Conservation (phyloP, 2,797 vertebrate genomes). For the Karalla daura region DNA sequence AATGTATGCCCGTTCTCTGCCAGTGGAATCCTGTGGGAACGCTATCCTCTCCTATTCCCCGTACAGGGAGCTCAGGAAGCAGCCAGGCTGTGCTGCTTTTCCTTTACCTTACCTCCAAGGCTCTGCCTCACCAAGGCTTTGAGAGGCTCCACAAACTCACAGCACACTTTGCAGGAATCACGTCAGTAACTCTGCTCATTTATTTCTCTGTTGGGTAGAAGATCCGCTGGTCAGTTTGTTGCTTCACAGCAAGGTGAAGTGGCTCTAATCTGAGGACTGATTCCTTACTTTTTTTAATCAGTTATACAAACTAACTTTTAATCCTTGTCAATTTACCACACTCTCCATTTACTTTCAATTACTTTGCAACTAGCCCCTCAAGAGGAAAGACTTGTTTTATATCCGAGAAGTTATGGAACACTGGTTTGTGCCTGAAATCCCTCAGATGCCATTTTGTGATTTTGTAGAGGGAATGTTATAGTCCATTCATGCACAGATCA, state of each 20-base stretch:
- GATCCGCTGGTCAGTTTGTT: slow-evolving; percentile 41
- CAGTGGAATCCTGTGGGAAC: slow-evolving; percentile 60
- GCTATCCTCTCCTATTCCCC: slow-evolving; percentile 28
- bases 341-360: slow-evolving; percentile 72
- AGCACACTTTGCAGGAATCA: slow-evolving; percentile 36
- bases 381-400: slow-evolving; percentile 40
- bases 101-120: slow-evolving; percentile 38
- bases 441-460: too few relatives aligned
- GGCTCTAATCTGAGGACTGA: slow-evolving; percentile 61
- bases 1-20: slow-evolving; percentile 57
- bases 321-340: slow-evolving; percentile 72
- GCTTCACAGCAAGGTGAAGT: slow-evolving; percentile 58
- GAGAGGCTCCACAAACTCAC: slow-evolving; percentile 26
- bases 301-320: slow-evolving; percentile 69
- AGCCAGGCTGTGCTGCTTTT: slow-evolving; percentile 31
- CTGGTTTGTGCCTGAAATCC: too few relatives aligned
- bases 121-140: slow-evolving; percentile 29
- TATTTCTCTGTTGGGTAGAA: slow-evolving; percentile 31
- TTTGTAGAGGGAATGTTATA: too few relatives aligned
- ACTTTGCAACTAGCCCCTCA: slow-evolving; percentile 44
- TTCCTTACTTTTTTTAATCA: slow-evolving; percentile 70
- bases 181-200: slow-evolving; percentile 40
- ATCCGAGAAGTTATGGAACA: too few relatives aligned
- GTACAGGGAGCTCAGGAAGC: slow-evolving; percentile 32
- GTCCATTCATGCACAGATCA: too few relatives aligned